Evolutionary conservation across 2,888 invertebrate genomes (phyloP).

Genomic region (Oscheius sp.): DNA sequence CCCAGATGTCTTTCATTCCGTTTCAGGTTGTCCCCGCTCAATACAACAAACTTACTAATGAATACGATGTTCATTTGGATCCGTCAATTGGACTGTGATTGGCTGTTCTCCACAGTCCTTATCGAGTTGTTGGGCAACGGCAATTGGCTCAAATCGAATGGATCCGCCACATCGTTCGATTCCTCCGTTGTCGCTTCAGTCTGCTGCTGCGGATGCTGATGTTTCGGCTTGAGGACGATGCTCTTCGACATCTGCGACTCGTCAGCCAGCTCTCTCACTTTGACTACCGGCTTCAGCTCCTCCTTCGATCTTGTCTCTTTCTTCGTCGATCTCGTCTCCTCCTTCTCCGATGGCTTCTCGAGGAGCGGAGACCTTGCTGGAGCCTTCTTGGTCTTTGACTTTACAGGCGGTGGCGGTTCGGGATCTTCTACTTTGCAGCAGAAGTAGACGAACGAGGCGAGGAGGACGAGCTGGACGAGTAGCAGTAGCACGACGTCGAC

Average conservation of each 20-base stretch:
- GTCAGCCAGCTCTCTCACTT: not conserved
- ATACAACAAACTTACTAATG: conserved; percentile 1
- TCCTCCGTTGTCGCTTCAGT: conserved; percentile 2
- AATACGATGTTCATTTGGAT: not conserved
- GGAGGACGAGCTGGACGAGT: conserved; percentile 6
- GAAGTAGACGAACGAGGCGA: not conserved
- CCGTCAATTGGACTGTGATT: too few species aligned
- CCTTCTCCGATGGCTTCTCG: not conserved
- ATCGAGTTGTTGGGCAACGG: not conserved
- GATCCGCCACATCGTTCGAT: conserved; percentile 1
- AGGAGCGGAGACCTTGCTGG: not conserved
- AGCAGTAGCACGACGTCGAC: not conserved
- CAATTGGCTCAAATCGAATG: conserved; percentile 9
- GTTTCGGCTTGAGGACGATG: not conserved
- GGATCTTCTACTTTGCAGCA: conserved; percentile 6
- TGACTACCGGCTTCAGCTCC: not conserved
- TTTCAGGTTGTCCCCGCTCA: not conserved
- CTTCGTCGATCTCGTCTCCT: not conserved
- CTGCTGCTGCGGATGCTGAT: not conserved
- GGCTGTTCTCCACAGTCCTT: too few species aligned
- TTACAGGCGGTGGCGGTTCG: not conserved
- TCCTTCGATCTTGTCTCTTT: not conserved
- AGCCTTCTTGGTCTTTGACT: not conserved
- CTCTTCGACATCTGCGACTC: conserved; percentile 25
- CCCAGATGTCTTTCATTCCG: not conserved